phyloP scores from a whole-genome alignment of 2,888 invertebrate species.

The Eurytoma adleriae region DNA sequence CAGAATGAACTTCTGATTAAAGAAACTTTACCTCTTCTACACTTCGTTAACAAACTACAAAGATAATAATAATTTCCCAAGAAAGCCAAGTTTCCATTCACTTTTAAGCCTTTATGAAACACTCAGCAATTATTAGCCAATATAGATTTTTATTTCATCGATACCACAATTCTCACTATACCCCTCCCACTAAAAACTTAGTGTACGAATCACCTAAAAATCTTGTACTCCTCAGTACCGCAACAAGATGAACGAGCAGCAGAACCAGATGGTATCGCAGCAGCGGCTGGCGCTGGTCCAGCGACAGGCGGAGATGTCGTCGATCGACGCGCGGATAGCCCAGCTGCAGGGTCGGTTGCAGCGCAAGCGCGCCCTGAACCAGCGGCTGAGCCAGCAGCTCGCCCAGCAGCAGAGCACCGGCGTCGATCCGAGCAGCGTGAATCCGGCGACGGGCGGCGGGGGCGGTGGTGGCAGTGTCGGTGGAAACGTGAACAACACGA shows the following conservation, averaged over 20 bases:
- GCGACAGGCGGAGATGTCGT: conserved; percentile 93
- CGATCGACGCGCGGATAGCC: conserved; percentile 94
- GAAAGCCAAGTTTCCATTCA: no score
- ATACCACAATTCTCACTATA: no score
- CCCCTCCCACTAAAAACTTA: no score
- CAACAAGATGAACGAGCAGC: conserved; percentile 96
- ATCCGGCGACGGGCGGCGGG: conserved; percentile 62
- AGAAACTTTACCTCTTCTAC: no score
- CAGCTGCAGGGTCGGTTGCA: conserved; percentile 95
- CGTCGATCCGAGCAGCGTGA: conserved; percentile 55
- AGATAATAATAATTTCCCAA: no score
- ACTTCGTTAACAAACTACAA: no score
- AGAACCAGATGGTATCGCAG: conserved; percentile 91
- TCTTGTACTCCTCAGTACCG: conserved; percentile 83
- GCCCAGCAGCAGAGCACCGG: conserved; percentile 73
- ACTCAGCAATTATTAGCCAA: no score
- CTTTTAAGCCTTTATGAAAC: no score
- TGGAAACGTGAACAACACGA: not conserved
- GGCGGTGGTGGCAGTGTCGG: not conserved
- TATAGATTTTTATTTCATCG: no score
- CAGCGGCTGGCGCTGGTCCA: conserved; percentile 93
- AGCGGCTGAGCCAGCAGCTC: conserved; percentile 83
- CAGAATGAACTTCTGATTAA: no score
- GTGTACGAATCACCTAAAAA: no score
- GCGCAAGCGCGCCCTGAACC: conserved; percentile 90